Evolutionary conservation across 2,888 invertebrate species (phyloP).

Genomic region (Conistra vaccinii): DNA sequence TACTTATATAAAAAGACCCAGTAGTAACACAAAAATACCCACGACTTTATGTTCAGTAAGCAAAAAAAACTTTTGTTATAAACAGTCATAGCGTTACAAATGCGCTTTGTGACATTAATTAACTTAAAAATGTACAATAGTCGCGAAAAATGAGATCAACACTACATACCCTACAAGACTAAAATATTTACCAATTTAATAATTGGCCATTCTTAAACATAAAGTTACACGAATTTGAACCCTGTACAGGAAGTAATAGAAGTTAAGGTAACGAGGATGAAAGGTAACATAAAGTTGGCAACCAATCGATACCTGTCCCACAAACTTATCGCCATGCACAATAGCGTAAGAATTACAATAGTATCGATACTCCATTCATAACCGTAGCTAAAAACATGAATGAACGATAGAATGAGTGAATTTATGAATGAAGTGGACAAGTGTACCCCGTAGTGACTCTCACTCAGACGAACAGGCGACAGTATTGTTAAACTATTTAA

Average conservation of each 20-base stretch:
- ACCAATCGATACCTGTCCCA: slow-evolving; percentile 72
- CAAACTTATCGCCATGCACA: slow-evolving; percentile 72
- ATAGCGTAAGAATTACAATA: slow-evolving; percentile 70
- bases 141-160: slow-evolving; percentile 67
- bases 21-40: slow-evolving; percentile 50
- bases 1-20: slow-evolving; percentile 35
- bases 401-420: slow-evolving; percentile 81
- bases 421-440: slow-evolving; percentile 75
- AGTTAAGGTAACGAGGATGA: not conserved
- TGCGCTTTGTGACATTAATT: slow-evolving; percentile 71
- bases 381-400: slow-evolving; percentile 80
- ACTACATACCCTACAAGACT: slow-evolving; percentile 40
- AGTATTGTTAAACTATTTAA: slow-evolving; percentile 77
- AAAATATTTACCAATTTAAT: slow-evolving; percentile 42
- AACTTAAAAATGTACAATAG: slow-evolving; percentile 74
- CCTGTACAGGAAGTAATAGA: not conserved
- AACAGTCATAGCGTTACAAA: slow-evolving; percentile 51
- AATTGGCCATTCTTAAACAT: not conserved
- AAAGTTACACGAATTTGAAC: slow-evolving; percentile 13
- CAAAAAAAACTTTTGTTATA: slow-evolving; percentile 59
- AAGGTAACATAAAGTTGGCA: slow-evolving; percentile 39
- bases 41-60: slow-evolving; percentile 55
- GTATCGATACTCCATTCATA: slow-evolving; percentile 79
- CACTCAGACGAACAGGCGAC: slow-evolving; percentile 80
- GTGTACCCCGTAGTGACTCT: slow-evolving; percentile 77